Evolutionary conservation across 64 coral and sea anemone genomes (phyloP).

Genomic region (Exaiptasia diaphana): DNA sequence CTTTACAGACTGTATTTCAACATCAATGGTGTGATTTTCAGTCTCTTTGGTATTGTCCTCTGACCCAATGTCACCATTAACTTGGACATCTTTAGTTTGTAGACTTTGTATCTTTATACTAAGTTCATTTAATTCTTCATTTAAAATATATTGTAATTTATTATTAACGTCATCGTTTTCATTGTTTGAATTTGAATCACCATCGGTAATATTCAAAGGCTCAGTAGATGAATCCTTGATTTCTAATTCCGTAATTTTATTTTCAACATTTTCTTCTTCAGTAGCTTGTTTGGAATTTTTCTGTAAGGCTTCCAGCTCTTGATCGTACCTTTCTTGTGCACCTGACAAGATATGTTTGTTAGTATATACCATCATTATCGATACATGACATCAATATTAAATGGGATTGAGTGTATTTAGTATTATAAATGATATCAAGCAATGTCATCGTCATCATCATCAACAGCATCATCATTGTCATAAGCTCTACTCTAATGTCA

Average conservation of each 20-base stretch:
- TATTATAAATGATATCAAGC: too few relatives aligned
- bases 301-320: slow-evolving; percentile 52
- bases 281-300: slow-evolving; percentile 36
- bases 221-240: neutral
- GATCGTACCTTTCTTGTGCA: slow-evolving; percentile 75
- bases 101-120: neutral
- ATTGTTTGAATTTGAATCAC: neutral
- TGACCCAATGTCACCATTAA: neutral
- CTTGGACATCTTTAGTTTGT: neutral
- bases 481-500: too few relatives aligned
- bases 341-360: slow-evolving; percentile 17
- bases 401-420: too few relatives aligned
- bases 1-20: slow-evolving; percentile 17
- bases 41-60: slow-evolving; percentile 27
- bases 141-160: slow-evolving; percentile 20
- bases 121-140: slow-evolving; percentile 36
- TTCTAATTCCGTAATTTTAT: neutral
- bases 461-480: neutral
- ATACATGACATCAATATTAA: neutral
- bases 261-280: neutral
- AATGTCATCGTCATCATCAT: neutral
- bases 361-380: neutral
- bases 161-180: slow-evolving; percentile 1
- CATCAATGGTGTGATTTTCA: neutral
- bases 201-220: neutral